Percentiles rank a stretch among this genome's conserved stretches.
Conservation (phyloP, 2,113 vertebrate genomes). For the Pedetes capensis region DNA sequence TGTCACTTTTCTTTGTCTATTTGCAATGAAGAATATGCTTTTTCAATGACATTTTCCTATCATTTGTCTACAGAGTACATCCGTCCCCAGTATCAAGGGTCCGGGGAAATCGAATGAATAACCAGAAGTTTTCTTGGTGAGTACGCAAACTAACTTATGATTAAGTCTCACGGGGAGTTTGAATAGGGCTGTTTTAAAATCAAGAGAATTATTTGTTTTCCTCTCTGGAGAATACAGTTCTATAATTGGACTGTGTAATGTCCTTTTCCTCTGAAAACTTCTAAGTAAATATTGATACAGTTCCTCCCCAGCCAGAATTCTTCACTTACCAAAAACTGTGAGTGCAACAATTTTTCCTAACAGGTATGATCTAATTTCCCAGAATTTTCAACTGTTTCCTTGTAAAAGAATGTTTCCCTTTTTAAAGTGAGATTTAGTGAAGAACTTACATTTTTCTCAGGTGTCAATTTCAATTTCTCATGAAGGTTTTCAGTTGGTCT, state of each 20-base stretch:
- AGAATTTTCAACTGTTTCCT: neutral
- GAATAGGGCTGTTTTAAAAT: neutral
- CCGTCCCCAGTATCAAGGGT: slow-evolving; percentile 75
- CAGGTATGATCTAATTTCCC: neutral
- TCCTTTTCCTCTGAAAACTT: neutral
- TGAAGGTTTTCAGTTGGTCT: slow-evolving; percentile 1
- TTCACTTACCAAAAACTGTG: neutral
- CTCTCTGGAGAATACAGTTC: neutral
- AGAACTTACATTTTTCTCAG: neutral
- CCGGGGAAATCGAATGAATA: slow-evolving; percentile 76
- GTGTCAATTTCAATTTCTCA: neutral
- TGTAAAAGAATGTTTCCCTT: neutral
- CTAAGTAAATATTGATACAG: neutral
- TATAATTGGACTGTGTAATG: neutral
- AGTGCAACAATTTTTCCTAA: neutral
- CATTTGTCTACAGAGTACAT: slow-evolving; percentile 66
- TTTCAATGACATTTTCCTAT: slow-evolving; percentile 9
- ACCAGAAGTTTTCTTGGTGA: slow-evolving; percentile 78
- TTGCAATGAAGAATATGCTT: neutral
- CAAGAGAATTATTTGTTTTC: neutral
- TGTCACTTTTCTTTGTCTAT: neutral
- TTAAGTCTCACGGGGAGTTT: neutral
- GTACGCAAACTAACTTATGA: neutral
- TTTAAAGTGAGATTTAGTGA: neutral
- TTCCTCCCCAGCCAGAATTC: neutral